Evolutionary conservation across 1,140 invertebrate genomes (phyloP).

Genomic region (Luehdorfia chinensis): DNA sequence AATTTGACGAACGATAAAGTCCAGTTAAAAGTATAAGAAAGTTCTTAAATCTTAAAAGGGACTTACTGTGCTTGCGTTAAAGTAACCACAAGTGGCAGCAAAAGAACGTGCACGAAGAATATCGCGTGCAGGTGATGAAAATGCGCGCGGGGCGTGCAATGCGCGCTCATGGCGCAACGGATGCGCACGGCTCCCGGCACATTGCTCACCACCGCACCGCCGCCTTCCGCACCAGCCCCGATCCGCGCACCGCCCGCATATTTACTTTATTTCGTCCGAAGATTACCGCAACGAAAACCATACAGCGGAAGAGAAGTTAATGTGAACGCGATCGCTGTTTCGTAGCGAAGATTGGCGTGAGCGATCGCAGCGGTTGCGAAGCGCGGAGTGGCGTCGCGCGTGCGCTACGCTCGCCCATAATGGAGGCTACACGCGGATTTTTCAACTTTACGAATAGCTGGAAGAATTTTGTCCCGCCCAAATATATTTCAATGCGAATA

Average conservation of each 20-base stretch:
- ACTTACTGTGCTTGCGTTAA: constrained; percentile 58
- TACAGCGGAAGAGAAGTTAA: neutral
- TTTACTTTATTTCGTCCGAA: neutral
- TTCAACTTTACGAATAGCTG: constrained; percentile 18
- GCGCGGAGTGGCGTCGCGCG: constrained; percentile 64
- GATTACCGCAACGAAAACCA: neutral
- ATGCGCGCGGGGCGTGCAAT: constrained; percentile 38
- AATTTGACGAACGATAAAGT: no score
- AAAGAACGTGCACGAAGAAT: constrained; percentile 23
- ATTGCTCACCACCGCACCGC: constrained; percentile 44
- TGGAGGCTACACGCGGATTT: constrained; percentile 11
- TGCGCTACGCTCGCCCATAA: constrained; percentile 48
- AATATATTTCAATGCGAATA: constrained; percentile 15
- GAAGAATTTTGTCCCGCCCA: constrained; percentile 22
- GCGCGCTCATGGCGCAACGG: constrained; percentile 62
- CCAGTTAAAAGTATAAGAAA: no score
- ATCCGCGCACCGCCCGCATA: constrained; percentile 8
- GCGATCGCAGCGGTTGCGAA: constrained; percentile 50
- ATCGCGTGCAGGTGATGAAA: constrained; percentile 40
- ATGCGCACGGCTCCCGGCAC: constrained; percentile 36
- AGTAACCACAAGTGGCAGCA: constrained; percentile 39
- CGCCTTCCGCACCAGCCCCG: constrained; percentile 18
- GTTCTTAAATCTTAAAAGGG: no score
- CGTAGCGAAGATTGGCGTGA: constrained; percentile 32
- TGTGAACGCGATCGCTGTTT: constrained; percentile 40